These are phyloP conservation scores for Wasmannia auropunctata DNA, from an alignment of 1,140 invertebrate genomes.

Conservation along the genomic window DNA sequence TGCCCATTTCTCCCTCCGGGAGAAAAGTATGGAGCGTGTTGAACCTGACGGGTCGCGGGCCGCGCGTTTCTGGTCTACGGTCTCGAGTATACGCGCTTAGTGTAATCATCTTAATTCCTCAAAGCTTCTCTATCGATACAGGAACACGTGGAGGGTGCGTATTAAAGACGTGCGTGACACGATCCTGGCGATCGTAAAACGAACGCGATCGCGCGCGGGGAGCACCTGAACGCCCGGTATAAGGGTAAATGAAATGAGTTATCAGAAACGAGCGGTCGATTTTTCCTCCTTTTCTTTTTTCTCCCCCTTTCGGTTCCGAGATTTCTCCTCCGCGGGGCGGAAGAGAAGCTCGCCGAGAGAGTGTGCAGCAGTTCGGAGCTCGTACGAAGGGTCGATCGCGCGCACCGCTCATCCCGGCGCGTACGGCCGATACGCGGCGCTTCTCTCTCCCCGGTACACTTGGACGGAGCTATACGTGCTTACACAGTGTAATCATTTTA, in stretches of 20 bases:
- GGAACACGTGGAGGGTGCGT: neutral
- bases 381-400: neutral
- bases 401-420: neutral
- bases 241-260: constrained; percentile 44
- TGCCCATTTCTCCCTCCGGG: too few relatives aligned
- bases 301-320: neutral
- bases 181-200: neutral
- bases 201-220: neutral
- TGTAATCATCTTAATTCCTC: constrained; percentile 40
- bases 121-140: neutral
- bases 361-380: neutral
- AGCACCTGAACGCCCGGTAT: neutral
- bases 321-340: neutral
- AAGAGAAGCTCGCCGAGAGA: too few relatives aligned
- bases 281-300: neutral
- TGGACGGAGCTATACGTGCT: constrained; percentile 24
- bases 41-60: neutral
- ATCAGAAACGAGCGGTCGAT: constrained; percentile 17
- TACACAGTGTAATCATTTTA: constrained; percentile 18
- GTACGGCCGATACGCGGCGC: too few relatives aligned
- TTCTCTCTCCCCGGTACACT: neutral
- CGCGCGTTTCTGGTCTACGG: neutral
- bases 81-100: neutral
- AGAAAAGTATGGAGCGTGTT: neutral
- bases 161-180: constrained; percentile 42